Percentiles rank a stretch among this genome's conserved stretches.
Conservation (phyloP, 2,797 vertebrate genomes). For the Pseudotriccus pelzelni region DNA sequence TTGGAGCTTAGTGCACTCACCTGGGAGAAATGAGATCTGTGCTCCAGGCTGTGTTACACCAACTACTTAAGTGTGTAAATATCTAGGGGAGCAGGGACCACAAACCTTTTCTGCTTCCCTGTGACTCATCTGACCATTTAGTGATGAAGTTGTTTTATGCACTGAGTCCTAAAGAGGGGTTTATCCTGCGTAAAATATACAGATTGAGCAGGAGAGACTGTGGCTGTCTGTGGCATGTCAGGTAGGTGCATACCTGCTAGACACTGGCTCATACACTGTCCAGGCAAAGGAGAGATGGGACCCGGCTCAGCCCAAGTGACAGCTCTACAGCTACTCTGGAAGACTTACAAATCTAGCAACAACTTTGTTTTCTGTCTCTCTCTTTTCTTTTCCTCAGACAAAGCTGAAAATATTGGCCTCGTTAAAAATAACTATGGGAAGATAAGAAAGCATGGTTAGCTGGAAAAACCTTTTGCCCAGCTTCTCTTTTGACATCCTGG, state of each 20-base stretch:
- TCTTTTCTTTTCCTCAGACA: neutral
- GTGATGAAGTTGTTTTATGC: neutral
- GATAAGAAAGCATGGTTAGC: neutral
- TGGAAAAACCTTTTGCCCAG: fast-evolving
- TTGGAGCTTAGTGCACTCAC: neutral
- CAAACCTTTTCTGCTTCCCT: neutral
- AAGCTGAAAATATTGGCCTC: neutral
- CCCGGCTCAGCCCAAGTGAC: neutral
- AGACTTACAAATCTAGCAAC: neutral
- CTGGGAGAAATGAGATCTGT: neutral
- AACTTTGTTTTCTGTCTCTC: neutral
- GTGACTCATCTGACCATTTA: neutral
- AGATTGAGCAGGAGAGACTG: neutral
- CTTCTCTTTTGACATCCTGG: neutral
- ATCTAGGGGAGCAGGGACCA: neutral
- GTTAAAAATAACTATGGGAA: neutral
- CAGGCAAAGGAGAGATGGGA: neutral
- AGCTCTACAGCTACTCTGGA: neutral
- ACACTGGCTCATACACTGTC: fast-evolving
- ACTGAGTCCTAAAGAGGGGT: neutral
- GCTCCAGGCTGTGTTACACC: neutral
- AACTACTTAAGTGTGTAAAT: neutral
- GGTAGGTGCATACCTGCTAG: neutral
- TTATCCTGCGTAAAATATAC: neutral
- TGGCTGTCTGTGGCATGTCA: neutral